Percentiles rank a stretch among this genome's conserved stretches.
These are phyloP conservation scores for Porites divaricata DNA, from an alignment of 92 coral and sea anemone species.

Conservation along the genomic window DNA sequence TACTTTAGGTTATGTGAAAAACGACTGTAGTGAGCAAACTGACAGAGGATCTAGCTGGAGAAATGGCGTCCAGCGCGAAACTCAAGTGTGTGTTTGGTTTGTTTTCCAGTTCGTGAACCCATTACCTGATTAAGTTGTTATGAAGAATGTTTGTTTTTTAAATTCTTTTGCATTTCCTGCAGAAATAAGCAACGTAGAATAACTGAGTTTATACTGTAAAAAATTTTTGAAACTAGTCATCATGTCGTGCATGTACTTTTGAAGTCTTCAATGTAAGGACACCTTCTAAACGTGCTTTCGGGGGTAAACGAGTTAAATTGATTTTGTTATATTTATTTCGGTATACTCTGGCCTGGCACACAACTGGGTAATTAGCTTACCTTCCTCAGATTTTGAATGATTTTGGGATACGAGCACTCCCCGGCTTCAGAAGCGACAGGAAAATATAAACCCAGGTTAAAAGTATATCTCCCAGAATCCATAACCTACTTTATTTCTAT, in stretches of 20 bases:
- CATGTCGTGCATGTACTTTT: too few relatives aligned
- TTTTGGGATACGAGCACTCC: constrained; percentile 5
- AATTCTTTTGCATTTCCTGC: too few relatives aligned
- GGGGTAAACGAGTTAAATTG: constrained; percentile 11
- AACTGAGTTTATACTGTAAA: too few relatives aligned
- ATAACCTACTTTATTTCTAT: too few relatives aligned
- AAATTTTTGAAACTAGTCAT: too few relatives aligned
- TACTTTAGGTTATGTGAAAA: too few relatives aligned
- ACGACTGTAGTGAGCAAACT: not conserved
- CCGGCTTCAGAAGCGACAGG: constrained; percentile 2
- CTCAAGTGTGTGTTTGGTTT: constrained; percentile 6
- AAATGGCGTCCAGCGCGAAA: constrained; percentile 6
- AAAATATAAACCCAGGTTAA: constrained; percentile 14
- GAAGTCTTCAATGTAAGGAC: too few relatives aligned
- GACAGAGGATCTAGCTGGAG: constrained; percentile 7
- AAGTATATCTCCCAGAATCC: constrained; percentile 7
- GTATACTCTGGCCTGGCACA: constrained; percentile 9
- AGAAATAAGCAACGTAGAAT: too few relatives aligned
- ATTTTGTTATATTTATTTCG: constrained; percentile 8
- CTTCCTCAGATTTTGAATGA: constrained; percentile 2
- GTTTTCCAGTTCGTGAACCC: constrained; percentile 14
- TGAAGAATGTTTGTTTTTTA: too few relatives aligned
- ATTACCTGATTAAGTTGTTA: not conserved
- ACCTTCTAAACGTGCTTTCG: constrained; percentile 15
- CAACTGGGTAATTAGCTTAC: constrained; percentile 20